Evolutionary conservation across 2,113 vertebrate species (phyloP).

Genomic region (Murina feae): DNA sequence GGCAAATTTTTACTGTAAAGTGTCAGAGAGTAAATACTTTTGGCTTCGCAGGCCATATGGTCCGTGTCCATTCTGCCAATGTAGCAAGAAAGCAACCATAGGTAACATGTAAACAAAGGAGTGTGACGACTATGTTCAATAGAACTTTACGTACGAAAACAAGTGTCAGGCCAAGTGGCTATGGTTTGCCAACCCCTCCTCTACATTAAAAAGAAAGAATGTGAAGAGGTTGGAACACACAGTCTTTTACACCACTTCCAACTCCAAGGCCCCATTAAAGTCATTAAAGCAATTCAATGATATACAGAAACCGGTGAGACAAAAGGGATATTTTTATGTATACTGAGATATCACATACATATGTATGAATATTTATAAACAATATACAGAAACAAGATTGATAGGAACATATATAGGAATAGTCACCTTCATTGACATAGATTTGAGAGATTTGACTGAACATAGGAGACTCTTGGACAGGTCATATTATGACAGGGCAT

Average conservation of each 20-base stretch:
- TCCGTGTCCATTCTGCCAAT: neutral
- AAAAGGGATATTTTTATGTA: neutral
- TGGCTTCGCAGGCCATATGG: neutral
- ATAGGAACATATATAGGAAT: neutral
- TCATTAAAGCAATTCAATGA: conserved; percentile 27
- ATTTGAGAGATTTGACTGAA: neutral
- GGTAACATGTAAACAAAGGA: conserved; percentile 24
- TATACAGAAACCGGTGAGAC: neutral
- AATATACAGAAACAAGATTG: conserved; percentile 1
- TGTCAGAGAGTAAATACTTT: conserved; percentile 14
- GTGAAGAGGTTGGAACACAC: neutral
- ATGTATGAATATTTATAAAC: neutral
- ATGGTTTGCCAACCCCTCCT: neutral
- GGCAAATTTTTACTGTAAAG: conserved; percentile 13
- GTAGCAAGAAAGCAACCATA: neutral
- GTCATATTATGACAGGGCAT: neutral
- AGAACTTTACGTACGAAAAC: conserved; percentile 50
- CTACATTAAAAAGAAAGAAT: conserved; percentile 7
- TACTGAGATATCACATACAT: neutral
- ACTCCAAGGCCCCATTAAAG: neutral
- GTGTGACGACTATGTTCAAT: neutral
- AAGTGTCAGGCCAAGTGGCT: conserved; percentile 13
- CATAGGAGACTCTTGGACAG: neutral
- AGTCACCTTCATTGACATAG: neutral
- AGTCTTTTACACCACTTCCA: neutral